Evolutionary conservation across 1,140 invertebrate species (phyloP), one percentile per base, ranked within the genome.

Genomic region (Anoplolepis gracilipes): DNA sequence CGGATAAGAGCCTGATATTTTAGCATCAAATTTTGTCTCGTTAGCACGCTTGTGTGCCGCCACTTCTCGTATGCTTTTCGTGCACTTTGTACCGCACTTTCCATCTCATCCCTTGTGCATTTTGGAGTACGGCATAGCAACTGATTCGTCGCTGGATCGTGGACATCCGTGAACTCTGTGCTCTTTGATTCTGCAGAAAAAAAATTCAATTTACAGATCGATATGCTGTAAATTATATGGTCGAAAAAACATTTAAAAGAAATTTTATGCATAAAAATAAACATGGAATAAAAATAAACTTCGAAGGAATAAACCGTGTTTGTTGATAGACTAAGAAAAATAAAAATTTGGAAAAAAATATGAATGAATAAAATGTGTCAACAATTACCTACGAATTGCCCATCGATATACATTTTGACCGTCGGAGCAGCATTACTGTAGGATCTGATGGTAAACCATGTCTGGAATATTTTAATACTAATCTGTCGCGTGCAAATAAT

Each of bases 1-100:
- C 97, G 97, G 87, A 98, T 98, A 19, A 98, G 95, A 73, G 96
- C 95, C 92, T 98, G 97, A 76, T 97, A 98, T 92, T 98, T 98
- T 91, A 99, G 98, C 98, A 99, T 99, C 25, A 99, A 95, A 94
- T 99, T 98, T 95, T 99, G 99, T 72, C 99, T 96, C 0, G 98
- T 98, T 57, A 99, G 95, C 39, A 99, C 96, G 6, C 99, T 99
- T 25, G 98, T 98, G 92, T 98, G 96, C 61, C 97, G 98, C 99
- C 99, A 99, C 70, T 96, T 95, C 87, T 96, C 95, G 91, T 96
- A 98, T 1, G 98, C 99, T 81, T 96, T 96, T 93, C 98, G 98
- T 2, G 98, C 97, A 33, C 98, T 97, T 67, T 97, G 96, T 10
- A 99, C 97, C 0, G 99, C 99, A 36, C 96, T 94, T 90, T 99